Evolutionary conservation across 1,140 invertebrate genomes (phyloP).

Genomic region (Drosophila biarmipes): DNA sequence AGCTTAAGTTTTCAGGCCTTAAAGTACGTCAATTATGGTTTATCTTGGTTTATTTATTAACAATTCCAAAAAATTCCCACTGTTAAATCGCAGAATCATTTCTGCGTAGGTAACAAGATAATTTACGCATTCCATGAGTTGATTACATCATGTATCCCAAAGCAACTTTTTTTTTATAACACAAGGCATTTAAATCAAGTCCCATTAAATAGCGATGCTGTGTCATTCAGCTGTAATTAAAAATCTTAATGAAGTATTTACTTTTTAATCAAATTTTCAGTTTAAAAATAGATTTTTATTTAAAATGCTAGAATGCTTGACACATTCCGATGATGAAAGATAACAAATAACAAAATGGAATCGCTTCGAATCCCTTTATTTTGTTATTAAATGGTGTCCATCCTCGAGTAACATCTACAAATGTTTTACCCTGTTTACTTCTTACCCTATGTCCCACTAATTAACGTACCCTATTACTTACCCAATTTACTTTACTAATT

Average conservation of each 20-base stretch:
- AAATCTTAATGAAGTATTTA: not conserved
- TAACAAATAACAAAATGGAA: no score
- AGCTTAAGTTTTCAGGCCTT: not conserved
- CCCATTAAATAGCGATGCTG: no score
- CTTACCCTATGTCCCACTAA: not conserved
- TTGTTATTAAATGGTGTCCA: no score
- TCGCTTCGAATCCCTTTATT: no score
- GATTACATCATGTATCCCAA: not conserved
- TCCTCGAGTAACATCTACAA: no score
- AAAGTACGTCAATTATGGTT: not conserved
- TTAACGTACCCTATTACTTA: not conserved
- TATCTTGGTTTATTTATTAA: not conserved
- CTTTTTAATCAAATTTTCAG: not conserved
- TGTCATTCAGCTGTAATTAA: no score
- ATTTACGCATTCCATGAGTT: not conserved
- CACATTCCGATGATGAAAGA: no score
- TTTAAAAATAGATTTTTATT: no score
- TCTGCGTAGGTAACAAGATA: no score
- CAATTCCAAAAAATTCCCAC: not conserved
- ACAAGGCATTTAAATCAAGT: not conserved
- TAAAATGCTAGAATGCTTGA: no score
- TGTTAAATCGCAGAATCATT: not conserved
- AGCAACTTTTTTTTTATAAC: not conserved
- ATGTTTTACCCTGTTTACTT: not conserved
- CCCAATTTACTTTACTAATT: not conserved